phyloP scores from a whole-genome alignment of 2,113 vertebrate genomes.

The Glaucidium brasilianum region DNA sequence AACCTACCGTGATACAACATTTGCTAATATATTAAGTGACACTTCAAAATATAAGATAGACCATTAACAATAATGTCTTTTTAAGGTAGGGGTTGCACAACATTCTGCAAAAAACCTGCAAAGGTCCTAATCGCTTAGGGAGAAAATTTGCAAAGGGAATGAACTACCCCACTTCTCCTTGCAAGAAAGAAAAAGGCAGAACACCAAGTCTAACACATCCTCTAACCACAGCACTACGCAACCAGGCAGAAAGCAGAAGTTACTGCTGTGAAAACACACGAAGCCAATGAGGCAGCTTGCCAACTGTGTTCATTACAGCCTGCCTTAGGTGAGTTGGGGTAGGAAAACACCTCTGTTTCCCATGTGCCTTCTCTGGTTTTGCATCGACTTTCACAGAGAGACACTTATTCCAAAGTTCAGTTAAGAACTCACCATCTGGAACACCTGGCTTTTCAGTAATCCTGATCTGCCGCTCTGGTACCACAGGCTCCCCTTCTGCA shows the following conservation, averaged over 20 bases:
- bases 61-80: background rate
- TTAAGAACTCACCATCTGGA: conserved; percentile 79
- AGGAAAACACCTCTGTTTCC: background rate
- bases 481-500: conserved; percentile 91
- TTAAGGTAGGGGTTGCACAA: background rate
- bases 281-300: background rate
- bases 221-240: background rate
- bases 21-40: background rate
- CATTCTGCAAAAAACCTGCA: background rate
- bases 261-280: background rate
- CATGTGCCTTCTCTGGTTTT: background rate
- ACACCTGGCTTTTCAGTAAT: conserved; percentile 91
- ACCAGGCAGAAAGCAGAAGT: background rate
- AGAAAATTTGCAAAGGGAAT: background rate
- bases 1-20: background rate
- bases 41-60: background rate
- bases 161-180: background rate
- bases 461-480: conserved; percentile 93
- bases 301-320: background rate
- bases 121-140: background rate
- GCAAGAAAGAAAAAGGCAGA: background rate
- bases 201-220: background rate
- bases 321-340: background rate
- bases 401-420: background rate
- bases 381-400: background rate